Evolutionary conservation across 2,113 vertebrate genomes (phyloP).

Genomic region (Mormoops blainvillei): DNA sequence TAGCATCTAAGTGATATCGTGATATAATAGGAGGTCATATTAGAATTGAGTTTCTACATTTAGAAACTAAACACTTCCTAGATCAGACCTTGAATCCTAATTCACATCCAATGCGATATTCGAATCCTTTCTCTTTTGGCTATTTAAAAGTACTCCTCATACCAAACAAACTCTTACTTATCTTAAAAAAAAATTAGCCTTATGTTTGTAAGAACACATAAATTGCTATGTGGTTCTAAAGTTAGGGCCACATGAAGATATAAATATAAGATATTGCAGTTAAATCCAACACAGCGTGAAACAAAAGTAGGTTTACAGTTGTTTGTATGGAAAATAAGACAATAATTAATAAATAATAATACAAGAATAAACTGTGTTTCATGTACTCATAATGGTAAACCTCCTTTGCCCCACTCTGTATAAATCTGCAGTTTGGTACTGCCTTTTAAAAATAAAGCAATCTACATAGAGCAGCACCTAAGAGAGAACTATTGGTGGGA

Average conservation of each 20-base stretch:
- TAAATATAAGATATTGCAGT: not conserved
- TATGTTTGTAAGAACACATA: not conserved
- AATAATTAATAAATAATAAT: not conserved
- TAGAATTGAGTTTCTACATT: not conserved
- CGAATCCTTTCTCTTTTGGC: not conserved
- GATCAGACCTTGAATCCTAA: not conserved
- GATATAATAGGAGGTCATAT: not conserved
- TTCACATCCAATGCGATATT: not conserved
- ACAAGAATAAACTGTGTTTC: not conserved
- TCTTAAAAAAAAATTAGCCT: not conserved
- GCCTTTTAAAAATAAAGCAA: not conserved
- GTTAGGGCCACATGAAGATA: not conserved
- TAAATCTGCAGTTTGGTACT: not conserved
- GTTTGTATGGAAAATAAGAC: not conserved
- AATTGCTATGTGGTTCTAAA: not conserved
- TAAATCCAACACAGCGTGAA: not conserved
- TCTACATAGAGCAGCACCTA: not conserved
- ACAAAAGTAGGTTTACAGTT: not conserved
- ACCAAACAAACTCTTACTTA: not conserved
- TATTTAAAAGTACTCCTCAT: not conserved
- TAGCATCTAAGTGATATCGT: not conserved
- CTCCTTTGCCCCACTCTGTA: not conserved
- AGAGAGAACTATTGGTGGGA: not conserved
- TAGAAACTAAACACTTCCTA: not conserved
- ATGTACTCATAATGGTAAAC: not conserved